phyloP scores from a whole-genome alignment of 2,113 vertebrate species.

The Cheilinus undulatus region DNA sequence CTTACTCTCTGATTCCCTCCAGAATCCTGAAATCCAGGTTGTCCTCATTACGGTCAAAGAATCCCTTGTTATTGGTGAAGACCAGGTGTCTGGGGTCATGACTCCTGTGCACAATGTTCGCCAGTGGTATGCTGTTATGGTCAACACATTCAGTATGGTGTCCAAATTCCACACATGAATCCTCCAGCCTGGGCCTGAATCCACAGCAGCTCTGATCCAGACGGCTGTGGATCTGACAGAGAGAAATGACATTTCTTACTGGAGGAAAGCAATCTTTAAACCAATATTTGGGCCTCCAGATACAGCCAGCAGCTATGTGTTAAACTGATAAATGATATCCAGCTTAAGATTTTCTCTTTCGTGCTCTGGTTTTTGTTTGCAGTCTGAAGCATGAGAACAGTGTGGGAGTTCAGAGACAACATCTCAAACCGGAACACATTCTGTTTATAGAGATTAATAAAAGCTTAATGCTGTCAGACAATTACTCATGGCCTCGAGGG shows the following conservation, averaged over 20 bases:
- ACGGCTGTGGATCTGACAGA: conserved; percentile 90
- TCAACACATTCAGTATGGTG: conserved; percentile 82
- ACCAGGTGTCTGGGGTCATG: conserved; percentile 88
- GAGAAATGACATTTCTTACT: conserved; percentile 2
- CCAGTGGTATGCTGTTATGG: conserved; percentile 81
- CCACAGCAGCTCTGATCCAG: conserved; percentile 95
- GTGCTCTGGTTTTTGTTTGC: neutral
- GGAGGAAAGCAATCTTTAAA: neutral
- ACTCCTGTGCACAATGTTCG: conserved; percentile 87
- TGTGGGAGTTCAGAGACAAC: neutral
- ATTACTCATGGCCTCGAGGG: neutral
- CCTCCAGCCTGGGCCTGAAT: conserved; percentile 92
- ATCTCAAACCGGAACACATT: neutral
- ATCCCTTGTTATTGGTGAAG: conserved; percentile 91
- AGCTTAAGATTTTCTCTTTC: neutral
- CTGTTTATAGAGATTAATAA: neutral
- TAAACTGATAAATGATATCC: neutral
- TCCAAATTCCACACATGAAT: conserved; percentile 85
- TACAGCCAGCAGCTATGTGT: neutral
- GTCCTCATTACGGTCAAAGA: conserved; percentile 95
- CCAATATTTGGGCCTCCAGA: neutral
- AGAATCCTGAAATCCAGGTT: conserved; percentile 95
- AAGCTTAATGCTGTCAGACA: neutral
- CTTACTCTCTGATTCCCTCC: conserved; percentile 96
- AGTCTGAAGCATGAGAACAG: neutral